Evolutionary conservation across 2,797 vertebrate species (phyloP).

Genomic region (Acipenser ruthenus): DNA sequence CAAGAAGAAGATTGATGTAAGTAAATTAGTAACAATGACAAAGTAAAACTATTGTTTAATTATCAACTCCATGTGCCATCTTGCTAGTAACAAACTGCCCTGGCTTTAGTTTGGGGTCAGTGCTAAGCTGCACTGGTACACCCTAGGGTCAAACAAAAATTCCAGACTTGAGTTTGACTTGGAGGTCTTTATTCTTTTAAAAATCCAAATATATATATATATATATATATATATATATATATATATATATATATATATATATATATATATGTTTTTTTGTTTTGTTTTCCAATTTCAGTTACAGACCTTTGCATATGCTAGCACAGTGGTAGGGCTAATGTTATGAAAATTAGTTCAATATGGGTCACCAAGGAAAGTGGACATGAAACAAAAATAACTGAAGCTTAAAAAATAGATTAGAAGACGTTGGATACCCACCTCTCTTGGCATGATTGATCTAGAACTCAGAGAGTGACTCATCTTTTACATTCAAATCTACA

Average conservation of each 20-base stretch:
- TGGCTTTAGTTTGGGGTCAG: neutral
- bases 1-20: neutral
- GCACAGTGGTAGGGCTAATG: conserved; percentile 16
- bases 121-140: neutral
- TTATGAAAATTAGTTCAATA: neutral
- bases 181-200: neutral
- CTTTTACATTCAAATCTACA: neutral
- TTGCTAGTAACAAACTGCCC: neutral
- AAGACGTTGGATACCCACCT: neutral
- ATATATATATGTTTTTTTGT: neutral
- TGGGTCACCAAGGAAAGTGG: conserved; percentile 24
- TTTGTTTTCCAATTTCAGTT: conserved; percentile 5
- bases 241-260: too few species aligned
- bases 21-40: neutral
- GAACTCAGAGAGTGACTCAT: neutral
- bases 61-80: neutral
- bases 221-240: neutral
- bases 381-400: conserved; percentile 14
- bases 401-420: conserved; percentile 20
- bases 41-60: conserved; percentile 1
- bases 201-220: too few species aligned
- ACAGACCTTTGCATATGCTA: conserved; percentile 13
- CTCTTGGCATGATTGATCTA: neutral
- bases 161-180: neutral
- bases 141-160: neutral